These are phyloP conservation scores for Maccullochella peelii DNA, from an alignment of 2,113 vertebrate species.

Conservation along the genomic window DNA sequence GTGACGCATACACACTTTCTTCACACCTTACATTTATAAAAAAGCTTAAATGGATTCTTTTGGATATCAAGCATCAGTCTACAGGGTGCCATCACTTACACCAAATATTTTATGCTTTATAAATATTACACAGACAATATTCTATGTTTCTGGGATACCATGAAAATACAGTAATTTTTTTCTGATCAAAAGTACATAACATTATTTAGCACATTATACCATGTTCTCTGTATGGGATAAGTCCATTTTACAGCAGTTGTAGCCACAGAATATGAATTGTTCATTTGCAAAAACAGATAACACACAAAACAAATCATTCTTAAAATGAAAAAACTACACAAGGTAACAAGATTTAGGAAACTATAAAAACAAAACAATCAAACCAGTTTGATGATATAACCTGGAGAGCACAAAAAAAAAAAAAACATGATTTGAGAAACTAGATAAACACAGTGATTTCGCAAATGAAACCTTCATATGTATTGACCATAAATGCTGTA, in stretches of 20 bases:
- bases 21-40: conserved; percentile 24
- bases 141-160: neutral
- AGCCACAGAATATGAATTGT: neutral
- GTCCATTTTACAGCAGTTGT: neutral
- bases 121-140: neutral
- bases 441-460: no score
- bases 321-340: no score
- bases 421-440: no score
- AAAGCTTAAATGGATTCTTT: conserved; percentile 40
- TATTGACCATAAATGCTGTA: conserved; percentile 7
- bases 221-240: neutral
- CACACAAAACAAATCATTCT: no score
- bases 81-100: conserved; percentile 23
- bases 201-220: neutral
- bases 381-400: no score
- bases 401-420: no score
- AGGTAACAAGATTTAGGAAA: no score
- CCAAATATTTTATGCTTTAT: neutral
- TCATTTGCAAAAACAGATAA: no score
- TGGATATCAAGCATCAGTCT: conserved; percentile 17
- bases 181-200: conserved; percentile 9
- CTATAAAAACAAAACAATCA: no score
- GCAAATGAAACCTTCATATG: neutral
- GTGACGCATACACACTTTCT: conserved; percentile 43
- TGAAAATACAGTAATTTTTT: neutral